Base-by-base conservation (phyloP, 2,888 invertebrate genomes). In the Limnephilus rhombicus region DNA sequence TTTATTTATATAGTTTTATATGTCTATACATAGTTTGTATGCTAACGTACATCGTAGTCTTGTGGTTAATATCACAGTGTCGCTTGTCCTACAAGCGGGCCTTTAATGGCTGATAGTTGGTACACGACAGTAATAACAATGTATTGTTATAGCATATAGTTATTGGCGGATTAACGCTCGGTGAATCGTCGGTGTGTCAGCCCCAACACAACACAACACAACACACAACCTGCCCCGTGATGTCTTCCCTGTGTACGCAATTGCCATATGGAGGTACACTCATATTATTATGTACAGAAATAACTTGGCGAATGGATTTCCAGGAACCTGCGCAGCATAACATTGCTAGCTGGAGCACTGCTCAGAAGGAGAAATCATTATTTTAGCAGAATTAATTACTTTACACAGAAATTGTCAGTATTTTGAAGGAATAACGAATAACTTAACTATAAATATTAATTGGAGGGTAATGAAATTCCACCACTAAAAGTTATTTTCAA, bases 1-100 rank as follows among this genome's bases (percentile, higher is more conserved):
- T n/a, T n/a, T 45, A 86, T 24, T 68, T 68, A 68, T 68, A 68
- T n/a, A 86, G 49, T 86, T 86, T 68, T 68, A 68, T 24, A 53
- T 53, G 53, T 53, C 18, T 53, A 53, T 45, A 85, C 45, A 86
- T 45, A 37, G 13, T 81, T 88, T 34, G 89, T 81, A 88, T 53
- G 34, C 41, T 89, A 80, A 89, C 86, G 90, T 81, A 92, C 80
- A 90, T 89, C 68, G 86, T 91, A 92, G 92, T 92, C 91, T 91
- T 91, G 91, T 87, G 92, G 92, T 92, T 89, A 92, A 93, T 93
- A 93, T 93, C 93, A 93, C 93, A 93, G 93, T 91, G 89, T 85
- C 68, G 93, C 93, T 93, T 34, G 34, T 34, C 31, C 68, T 68
- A 24, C 68, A 68, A 68, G 68, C 68, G 68, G 68, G 68, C 68